These are phyloP conservation scores for Urocolius indicus DNA, from an alignment of 2,113 vertebrate genomes.

Conservation along the genomic window DNA sequence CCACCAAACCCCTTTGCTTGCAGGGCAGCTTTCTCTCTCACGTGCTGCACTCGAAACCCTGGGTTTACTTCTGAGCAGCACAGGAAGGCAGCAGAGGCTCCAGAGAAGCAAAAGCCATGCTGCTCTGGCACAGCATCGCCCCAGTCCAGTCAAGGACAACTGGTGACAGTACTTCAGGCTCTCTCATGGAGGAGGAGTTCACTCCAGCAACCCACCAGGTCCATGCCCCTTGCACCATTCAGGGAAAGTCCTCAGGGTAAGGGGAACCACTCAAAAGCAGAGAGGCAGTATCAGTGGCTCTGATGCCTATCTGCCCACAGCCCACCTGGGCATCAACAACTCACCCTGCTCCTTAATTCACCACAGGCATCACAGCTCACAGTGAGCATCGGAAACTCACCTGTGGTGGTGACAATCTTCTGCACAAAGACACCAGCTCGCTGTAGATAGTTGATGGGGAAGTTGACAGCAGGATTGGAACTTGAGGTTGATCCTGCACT, in stretches of 20 bases:
- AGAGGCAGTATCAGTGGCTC: neutral
- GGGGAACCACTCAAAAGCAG: neutral
- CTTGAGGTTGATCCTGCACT: slow-evolving; percentile 77
- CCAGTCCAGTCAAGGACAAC: neutral
- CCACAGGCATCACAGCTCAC: neutral
- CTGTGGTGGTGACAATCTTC: slow-evolving; percentile 96
- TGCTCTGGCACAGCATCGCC: neutral
- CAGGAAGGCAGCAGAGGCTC: neutral
- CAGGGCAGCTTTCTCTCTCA: neutral
- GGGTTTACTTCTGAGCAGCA: neutral
- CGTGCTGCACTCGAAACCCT: neutral
- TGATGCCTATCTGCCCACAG: neutral
- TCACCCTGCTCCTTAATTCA: slow-evolving; percentile 63
- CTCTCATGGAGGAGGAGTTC: neutral
- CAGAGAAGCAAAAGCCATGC: neutral
- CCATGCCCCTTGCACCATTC: neutral
- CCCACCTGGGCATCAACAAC: neutral
- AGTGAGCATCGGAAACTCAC: slow-evolving; percentile 71
- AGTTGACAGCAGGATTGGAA: slow-evolving; percentile 86
- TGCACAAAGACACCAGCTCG: slow-evolving; percentile 96
- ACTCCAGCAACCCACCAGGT: neutral
- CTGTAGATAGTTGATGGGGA: slow-evolving; percentile 96
- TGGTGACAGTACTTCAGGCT: accelerated
- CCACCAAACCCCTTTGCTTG: neutral
- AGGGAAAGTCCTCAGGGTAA: neutral